Conservation (phyloP, 2,888 invertebrate genomes). For the Calliphora vomitoria region DNA sequence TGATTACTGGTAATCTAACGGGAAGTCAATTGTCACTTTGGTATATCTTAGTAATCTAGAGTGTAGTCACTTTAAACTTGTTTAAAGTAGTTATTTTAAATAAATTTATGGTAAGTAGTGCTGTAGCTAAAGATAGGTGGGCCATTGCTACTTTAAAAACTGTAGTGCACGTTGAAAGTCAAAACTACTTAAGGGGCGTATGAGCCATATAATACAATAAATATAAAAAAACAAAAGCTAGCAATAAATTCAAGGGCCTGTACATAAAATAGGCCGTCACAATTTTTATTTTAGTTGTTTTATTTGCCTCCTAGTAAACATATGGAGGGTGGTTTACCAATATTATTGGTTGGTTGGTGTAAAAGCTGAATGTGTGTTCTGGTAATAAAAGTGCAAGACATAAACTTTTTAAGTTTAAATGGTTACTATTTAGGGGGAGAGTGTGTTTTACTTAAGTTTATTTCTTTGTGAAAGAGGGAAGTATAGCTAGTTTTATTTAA, state of each 20-base stretch:
- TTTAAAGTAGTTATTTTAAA: too few relatives aligned
- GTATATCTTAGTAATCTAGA: too few relatives aligned
- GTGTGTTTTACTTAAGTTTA: neutral
- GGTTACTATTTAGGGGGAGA: neutral
- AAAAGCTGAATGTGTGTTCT: neutral
- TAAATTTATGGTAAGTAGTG: too few relatives aligned
- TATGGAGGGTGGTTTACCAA: neutral
- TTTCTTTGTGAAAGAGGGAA: neutral
- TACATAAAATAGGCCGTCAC: conserved; percentile 40
- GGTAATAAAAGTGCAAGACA: conserved; percentile 38
- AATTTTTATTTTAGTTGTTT: conserved; percentile 23
- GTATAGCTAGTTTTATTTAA: neutral
- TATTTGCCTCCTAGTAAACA: neutral
- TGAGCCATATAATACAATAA: conserved; percentile 30
- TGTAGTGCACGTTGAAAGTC: neutral
- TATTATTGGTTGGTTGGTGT: neutral
- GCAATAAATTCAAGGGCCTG: conserved; percentile 22
- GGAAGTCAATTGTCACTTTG: too few relatives aligned
- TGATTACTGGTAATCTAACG: too few relatives aligned
- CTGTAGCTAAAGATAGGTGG: too few relatives aligned
- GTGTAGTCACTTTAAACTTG: too few relatives aligned
- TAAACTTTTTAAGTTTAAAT: conserved; percentile 32
- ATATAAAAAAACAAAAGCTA: conserved; percentile 3
- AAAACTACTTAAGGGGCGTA: conserved; percentile 37
- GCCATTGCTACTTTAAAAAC: too few relatives aligned